Evolutionary conservation across 2,888 invertebrate genomes (phyloP).

Genomic region (Conus canariensis): DNA sequence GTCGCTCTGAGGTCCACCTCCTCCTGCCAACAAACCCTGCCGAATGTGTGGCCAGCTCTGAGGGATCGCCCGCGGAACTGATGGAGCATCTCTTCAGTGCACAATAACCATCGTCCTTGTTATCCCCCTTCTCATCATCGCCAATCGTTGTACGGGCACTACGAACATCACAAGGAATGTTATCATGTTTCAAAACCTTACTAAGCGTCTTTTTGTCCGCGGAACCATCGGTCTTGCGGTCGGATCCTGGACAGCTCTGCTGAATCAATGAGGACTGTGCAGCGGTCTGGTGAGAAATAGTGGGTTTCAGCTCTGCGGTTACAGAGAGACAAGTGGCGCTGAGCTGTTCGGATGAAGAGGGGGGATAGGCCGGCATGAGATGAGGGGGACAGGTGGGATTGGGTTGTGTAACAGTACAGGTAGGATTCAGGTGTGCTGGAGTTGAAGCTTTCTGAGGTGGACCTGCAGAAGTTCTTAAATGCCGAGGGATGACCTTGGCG

Average conservation of each 20-base stretch:
- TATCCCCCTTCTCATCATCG: neutral
- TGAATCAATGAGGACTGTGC: too few relatives aligned
- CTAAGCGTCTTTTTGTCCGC: too few relatives aligned
- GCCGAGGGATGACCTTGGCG: slow-evolving; percentile 26
- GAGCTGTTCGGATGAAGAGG: neutral
- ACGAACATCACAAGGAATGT: neutral
- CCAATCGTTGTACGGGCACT: neutral
- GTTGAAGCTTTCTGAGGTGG: neutral
- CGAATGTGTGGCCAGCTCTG: neutral
- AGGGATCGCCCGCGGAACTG: neutral
- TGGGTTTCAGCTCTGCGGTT: neutral
- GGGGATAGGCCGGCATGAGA: neutral
- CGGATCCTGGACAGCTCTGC: too few relatives aligned
- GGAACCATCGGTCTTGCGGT: too few relatives aligned
- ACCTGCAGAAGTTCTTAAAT: neutral
- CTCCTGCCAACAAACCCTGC: neutral
- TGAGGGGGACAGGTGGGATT: neutral
- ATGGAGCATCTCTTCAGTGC: neutral
- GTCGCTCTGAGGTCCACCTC: neutral
- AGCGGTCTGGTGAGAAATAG: too few relatives aligned
- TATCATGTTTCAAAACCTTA: too few relatives aligned
- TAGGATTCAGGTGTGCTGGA: neutral
- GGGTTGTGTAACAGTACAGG: neutral
- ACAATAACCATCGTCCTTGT: neutral
- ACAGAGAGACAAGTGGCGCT: neutral